Evolutionary conservation across 2,888 invertebrate species (phyloP).

Genomic region (Acholoe squamosa): DNA sequence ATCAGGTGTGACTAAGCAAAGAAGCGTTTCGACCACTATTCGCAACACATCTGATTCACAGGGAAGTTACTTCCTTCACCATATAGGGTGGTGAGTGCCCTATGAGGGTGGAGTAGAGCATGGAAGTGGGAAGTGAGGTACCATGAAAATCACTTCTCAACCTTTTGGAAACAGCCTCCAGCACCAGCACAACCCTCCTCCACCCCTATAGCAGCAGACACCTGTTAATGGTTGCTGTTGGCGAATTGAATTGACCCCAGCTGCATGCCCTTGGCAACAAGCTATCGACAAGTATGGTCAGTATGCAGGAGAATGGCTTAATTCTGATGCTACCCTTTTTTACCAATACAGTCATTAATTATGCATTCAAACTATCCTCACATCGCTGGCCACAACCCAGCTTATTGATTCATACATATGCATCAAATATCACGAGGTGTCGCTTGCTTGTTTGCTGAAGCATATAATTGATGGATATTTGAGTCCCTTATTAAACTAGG

Average conservation of each 20-base stretch:
- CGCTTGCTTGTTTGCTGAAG: neutral
- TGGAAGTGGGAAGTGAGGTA: no score
- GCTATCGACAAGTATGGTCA: neutral
- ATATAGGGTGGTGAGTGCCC: no score
- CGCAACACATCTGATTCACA: no score
- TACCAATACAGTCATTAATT: neutral
- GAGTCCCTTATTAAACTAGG: no score
- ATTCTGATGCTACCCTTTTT: neutral
- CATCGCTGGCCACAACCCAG: neutral
- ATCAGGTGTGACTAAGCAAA: no score
- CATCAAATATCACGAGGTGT: neutral
- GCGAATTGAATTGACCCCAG: constrained; percentile 4
- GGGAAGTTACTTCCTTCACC: no score
- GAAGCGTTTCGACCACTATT: no score
- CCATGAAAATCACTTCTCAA: no score
- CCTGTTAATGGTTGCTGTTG: neutral
- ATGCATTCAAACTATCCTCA: neutral
- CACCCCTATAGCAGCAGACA: neutral
- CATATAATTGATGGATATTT: neutral
- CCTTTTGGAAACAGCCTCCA: no score
- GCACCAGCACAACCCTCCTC: neutral
- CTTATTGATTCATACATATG: neutral
- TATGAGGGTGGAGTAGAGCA: no score
- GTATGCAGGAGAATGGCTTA: neutral
- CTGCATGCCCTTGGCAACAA: neutral